Evolutionary conservation across 1,140 invertebrate genomes (phyloP).

Genomic region (Zaprionus tsacasi): DNA sequence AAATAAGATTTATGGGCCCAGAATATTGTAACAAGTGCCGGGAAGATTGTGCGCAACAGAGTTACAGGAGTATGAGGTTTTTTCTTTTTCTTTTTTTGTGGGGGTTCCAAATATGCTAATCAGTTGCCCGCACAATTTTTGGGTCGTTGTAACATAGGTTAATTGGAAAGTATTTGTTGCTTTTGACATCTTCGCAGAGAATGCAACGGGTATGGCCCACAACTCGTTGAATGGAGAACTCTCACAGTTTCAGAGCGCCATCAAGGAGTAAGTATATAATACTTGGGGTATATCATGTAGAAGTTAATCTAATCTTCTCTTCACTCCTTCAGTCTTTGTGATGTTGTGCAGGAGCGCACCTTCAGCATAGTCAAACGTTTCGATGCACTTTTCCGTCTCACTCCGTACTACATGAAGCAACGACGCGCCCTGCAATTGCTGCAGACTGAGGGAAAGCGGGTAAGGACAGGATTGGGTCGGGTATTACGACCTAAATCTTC

Average conservation of each 20-base stretch:
- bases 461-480: slow-evolving; percentile 7
- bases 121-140: not conserved
- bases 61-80: slow-evolving; percentile 24
- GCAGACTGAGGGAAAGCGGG: slow-evolving; percentile 52
- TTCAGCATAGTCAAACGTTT: slow-evolving; percentile 81
- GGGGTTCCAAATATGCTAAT: slow-evolving; percentile 15
- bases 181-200: slow-evolving; percentile 50
- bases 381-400: slow-evolving; percentile 73
- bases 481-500: no score
- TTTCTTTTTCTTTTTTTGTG: not conserved
- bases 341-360: slow-evolving; percentile 73
- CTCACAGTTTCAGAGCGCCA: slow-evolving; percentile 69
- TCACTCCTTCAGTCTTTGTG: slow-evolving; percentile 54
- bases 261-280: slow-evolving; percentile 59
- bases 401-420: slow-evolving; percentile 75
- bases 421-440: slow-evolving; percentile 57
- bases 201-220: slow-evolving; percentile 66
- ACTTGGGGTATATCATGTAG: not conserved
- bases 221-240: slow-evolving; percentile 67
- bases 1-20: slow-evolving; percentile 70
- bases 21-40: slow-evolving; percentile 71
- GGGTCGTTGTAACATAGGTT: not conserved
- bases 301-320: not conserved
- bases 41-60: slow-evolving; percentile 57
- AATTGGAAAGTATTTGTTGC: not conserved